Evolutionary conservation across 2,888 invertebrate genomes (phyloP).

Genomic region (Dasysyrphus albostriatus): DNA sequence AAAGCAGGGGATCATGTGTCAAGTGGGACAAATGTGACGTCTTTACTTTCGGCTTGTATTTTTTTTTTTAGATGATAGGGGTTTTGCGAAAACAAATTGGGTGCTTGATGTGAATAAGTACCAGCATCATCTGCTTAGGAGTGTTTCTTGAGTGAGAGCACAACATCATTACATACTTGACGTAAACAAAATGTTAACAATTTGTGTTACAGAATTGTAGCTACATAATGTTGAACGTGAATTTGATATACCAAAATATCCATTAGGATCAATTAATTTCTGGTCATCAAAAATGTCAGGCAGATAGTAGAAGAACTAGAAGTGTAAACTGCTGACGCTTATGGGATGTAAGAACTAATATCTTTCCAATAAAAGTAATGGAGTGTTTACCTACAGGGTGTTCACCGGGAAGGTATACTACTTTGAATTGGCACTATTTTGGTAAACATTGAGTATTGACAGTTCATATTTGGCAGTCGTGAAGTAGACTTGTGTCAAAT

Average conservation of each 20-base stretch:
- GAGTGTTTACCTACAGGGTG: too few species aligned
- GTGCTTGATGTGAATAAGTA: constrained; percentile 28
- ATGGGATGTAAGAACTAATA: background rate
- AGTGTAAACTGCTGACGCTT: background rate
- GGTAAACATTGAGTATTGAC: too few species aligned
- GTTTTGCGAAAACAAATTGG: constrained; percentile 20
- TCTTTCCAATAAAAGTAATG: background rate
- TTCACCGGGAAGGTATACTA: too few species aligned
- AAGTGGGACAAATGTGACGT: constrained; percentile 38
- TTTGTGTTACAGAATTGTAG: background rate
- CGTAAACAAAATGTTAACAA: constrained; percentile 32
- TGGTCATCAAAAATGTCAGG: background rate
- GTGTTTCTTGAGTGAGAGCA: constrained; percentile 21
- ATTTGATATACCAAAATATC: background rate
- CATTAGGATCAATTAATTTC: background rate
- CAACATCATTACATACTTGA: constrained; percentile 3
- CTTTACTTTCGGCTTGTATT: background rate
- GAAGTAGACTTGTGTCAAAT: too few species aligned
- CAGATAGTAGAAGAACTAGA: background rate
- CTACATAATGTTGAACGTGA: background rate
- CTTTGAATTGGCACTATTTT: too few species aligned
- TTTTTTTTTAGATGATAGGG: background rate
- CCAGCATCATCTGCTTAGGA: constrained; percentile 23
- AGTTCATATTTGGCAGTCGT: too few species aligned
- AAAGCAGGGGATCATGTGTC: constrained; percentile 23